phyloP scores from a whole-genome alignment of 1,140 invertebrate species.

The Drosophila ironensis region DNA sequence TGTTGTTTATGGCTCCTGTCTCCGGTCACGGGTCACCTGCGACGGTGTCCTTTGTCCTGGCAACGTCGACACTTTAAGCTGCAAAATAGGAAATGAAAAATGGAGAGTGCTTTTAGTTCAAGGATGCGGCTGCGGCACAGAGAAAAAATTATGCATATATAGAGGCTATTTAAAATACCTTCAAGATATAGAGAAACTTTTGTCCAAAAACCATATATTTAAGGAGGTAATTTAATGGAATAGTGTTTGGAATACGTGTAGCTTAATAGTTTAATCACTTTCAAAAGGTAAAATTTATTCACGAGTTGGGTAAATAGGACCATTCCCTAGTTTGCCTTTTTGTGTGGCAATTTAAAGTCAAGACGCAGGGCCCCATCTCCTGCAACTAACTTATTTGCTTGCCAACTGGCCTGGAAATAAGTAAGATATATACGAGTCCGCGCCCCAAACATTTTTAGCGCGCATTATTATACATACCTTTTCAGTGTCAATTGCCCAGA shows the following conservation, averaged over 20 bases:
- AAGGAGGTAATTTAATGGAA: too few species aligned
- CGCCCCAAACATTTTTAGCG: slow-evolving; percentile 3
- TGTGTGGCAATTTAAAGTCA: too few species aligned
- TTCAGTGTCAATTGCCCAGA: slow-evolving; percentile 22
- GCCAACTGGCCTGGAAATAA: not conserved
- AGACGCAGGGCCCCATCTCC: not conserved
- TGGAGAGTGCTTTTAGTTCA: slow-evolving; percentile 57
- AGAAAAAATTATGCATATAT: not conserved
- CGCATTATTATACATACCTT: slow-evolving; percentile 18
- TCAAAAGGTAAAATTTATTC: too few species aligned
- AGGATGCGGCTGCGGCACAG: slow-evolving; percentile 15
- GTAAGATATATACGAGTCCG: slow-evolving; percentile 16
- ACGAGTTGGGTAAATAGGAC: too few species aligned
- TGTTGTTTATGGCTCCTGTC: too few species aligned
- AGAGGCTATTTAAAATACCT: not conserved
- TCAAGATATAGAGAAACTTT: too few species aligned
- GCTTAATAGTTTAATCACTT: too few species aligned
- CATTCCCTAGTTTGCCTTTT: too few species aligned
- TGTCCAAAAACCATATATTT: too few species aligned
- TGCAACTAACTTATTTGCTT: slow-evolving; percentile 3
- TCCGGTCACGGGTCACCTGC: slow-evolving; percentile 14
- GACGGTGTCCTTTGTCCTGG: slow-evolving; percentile 22
- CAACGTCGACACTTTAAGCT: slow-evolving; percentile 65
- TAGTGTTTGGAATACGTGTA: too few species aligned
- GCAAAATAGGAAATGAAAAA: slow-evolving; percentile 75